Evolutionary conservation across 2,888 invertebrate species (phyloP).

Genomic region (Campoplex capitator): DNA sequence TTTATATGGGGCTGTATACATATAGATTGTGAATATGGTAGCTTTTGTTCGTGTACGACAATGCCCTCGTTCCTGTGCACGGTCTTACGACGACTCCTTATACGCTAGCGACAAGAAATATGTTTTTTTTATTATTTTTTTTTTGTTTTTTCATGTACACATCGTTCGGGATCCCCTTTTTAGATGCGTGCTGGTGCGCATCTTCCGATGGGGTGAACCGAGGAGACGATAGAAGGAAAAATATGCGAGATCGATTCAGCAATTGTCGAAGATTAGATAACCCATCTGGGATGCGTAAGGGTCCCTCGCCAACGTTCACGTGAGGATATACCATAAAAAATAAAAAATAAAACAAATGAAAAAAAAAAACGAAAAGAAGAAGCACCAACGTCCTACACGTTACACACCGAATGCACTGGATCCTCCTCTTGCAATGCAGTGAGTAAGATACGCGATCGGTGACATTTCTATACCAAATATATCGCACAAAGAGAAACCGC

Average conservation of each 20-base stretch:
- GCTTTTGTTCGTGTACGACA: constrained; percentile 65
- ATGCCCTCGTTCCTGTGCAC: constrained; percentile 33
- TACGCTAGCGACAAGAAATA: constrained; percentile 47
- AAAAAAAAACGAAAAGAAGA: background rate
- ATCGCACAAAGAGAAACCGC: constrained; percentile 82
- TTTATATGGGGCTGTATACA: background rate
- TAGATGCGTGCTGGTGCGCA: constrained; percentile 54
- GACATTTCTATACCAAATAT: constrained; percentile 84
- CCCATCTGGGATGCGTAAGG: constrained; percentile 63
- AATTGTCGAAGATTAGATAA: constrained; percentile 69
- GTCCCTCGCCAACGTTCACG: constrained; percentile 34
- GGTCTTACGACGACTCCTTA: constrained; percentile 46
- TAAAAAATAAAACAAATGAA: background rate
- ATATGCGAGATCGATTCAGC: constrained; percentile 68
- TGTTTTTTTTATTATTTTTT: constrained; percentile 18
- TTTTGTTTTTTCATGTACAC: constrained; percentile 14
- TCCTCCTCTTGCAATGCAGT: constrained; percentile 43
- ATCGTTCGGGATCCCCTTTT: constrained; percentile 53
- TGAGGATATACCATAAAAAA: constrained; percentile 4
- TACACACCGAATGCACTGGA: constrained; percentile 31
- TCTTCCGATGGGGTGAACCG: constrained; percentile 44
- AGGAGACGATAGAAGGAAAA: constrained; percentile 48
- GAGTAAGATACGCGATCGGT: constrained; percentile 82
- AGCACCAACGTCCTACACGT: background rate
- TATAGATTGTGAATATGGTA: constrained; percentile 40